Percentiles rank a stretch among this genome's conserved stretches.
Evolutionary conservation across 92 coral and sea anemone genomes (phyloP).

Genomic region (Heliopora coerulea): DNA sequence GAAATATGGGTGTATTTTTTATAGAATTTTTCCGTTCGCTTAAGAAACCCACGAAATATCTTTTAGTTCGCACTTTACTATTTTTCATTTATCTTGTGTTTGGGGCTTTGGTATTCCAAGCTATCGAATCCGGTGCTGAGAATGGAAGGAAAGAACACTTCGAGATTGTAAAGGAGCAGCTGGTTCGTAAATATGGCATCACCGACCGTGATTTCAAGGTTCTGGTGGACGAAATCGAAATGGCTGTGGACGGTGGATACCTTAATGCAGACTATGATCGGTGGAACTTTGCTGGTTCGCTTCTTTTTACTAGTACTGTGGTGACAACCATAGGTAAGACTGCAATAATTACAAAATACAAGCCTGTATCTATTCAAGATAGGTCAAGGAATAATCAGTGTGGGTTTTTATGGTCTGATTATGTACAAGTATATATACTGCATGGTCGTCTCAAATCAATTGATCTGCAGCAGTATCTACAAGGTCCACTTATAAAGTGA

Average conservation of each 20-base stretch:
- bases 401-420: too few species aligned
- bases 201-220: constrained; percentile 80
- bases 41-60: constrained; percentile 93
- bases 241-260: constrained; percentile 96
- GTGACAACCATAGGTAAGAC: constrained; percentile 94
- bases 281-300: constrained; percentile 89
- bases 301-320: constrained; percentile 91
- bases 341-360: neutral
- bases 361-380: too few species aligned
- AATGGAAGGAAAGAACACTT: constrained; percentile 76
- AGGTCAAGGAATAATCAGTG: too few species aligned
- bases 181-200: constrained; percentile 83
- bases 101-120: constrained; percentile 95
- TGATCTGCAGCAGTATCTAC: too few species aligned
- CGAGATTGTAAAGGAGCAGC: constrained; percentile 68
- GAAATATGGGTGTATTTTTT: constrained; percentile 92
- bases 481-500: too few species aligned
- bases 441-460: too few species aligned
- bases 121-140: constrained; percentile 97
- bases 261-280: constrained; percentile 90
- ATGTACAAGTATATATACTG: too few species aligned
- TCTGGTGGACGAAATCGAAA: constrained; percentile 80
- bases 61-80: constrained; percentile 71
- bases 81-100: constrained; percentile 84
- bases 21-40: constrained; percentile 91